Base-by-base conservation (phyloP, 2,797 vertebrate genomes). In the Spinus pinus region DNA sequence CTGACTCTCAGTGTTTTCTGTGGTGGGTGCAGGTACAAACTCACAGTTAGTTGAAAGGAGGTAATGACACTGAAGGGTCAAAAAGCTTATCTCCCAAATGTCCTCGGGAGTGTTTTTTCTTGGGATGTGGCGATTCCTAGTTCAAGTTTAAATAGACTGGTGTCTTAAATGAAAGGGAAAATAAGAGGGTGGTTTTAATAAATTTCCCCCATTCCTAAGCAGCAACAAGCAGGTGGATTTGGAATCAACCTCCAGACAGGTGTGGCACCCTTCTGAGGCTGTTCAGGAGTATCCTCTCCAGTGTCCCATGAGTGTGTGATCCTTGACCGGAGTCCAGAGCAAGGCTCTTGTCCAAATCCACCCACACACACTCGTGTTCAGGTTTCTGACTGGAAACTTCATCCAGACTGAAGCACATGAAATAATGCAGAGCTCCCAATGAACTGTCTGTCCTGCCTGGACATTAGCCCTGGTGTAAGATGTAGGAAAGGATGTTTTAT, bases 81-180 rank as follows among this genome's bases (percentile, higher is more conserved):
- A 41, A 79, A 81, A 72, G 18, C 25, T 75, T 17, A 14, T 18
- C 25, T 82, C 12, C 0, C 1, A 7, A 1, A 3, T 0, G 0
- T 49, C 17, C 14, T 49, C 16, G 37, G 53, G 22, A 57, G 14
- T 20, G 12, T 1, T 39, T 12, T 53, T 84, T 7, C 44, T 77
- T 70, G 42, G 21, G 13, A 24, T 58, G 12, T 15, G 4, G 42
- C 4, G 47, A 44, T 85, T 84, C 39, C 28, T 15, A 35, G 39
- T 75, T 56, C 14, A 56, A n/a, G n/a, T 66, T 85, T 57, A 71
- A 72, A 27, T 19, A 60, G 69, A 8, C 14, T 71, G 17, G 17
- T 61, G 27, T 75, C 14, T 22, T 51, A 70, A 80, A 51, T 50
- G 16, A 51, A 56, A 70, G 14, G 42, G 33, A 56, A 69, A 66